These are phyloP conservation scores for Trididemnum nubilum DNA, from an alignment of 23 tunicate genomes.

Conservation along the genomic window DNA sequence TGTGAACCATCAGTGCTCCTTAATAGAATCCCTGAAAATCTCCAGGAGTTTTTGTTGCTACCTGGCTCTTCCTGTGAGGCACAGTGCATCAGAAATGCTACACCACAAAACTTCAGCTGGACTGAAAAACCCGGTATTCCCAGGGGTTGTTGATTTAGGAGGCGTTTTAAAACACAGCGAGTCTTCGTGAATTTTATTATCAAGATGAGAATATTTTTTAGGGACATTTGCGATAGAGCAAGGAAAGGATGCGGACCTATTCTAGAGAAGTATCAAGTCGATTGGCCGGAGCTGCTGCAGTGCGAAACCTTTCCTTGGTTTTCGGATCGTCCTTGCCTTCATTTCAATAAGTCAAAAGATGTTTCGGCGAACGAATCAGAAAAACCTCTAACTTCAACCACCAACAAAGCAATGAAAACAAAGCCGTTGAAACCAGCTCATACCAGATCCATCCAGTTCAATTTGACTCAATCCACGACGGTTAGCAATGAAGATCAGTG, in stretches of 20 bases:
- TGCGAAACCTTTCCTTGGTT: conserved; percentile 78
- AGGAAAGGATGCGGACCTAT: conserved; percentile 70
- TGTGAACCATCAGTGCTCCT: too few relatives aligned
- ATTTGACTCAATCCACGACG: background rate
- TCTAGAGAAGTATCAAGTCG: conserved; percentile 32
- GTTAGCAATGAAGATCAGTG: background rate
- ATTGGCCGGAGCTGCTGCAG: conserved; percentile 75
- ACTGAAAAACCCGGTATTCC: too few relatives aligned
- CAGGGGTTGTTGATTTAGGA: too few relatives aligned
- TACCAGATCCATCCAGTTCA: background rate
- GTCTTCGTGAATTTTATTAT: too few relatives aligned
- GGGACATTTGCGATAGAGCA: conserved; percentile 92
- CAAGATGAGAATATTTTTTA: too few relatives aligned
- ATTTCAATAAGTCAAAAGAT: conserved; percentile 55
- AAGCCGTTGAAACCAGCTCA: background rate
- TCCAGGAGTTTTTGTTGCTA: too few relatives aligned
- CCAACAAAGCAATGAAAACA: background rate
- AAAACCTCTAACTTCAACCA: background rate
- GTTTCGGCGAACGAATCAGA: background rate
- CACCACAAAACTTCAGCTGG: too few relatives aligned
- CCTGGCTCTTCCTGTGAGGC: too few relatives aligned
- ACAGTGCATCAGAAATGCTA: too few relatives aligned
- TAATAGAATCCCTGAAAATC: too few relatives aligned
- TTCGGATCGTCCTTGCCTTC: conserved; percentile 62
- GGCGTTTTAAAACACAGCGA: too few relatives aligned